Conservation (phyloP, 2,888 invertebrate species). For the Apantesis nais region DNA sequence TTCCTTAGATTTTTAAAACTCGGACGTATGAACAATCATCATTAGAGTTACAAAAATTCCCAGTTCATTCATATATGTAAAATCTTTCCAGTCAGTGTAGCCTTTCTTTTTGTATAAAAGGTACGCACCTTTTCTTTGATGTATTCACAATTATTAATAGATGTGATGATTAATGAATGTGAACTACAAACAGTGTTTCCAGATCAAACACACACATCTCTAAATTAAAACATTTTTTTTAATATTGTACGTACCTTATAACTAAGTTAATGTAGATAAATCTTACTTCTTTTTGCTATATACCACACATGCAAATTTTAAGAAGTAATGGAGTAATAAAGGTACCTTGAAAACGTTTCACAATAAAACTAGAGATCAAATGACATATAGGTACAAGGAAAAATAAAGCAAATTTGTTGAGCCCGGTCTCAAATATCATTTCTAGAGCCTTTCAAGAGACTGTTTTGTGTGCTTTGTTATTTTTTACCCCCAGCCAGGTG, state of each 20-base stretch:
- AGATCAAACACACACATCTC: no score
- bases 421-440: background rate
- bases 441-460: background rate
- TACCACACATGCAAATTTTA: no score
- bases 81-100: background rate
- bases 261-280: no score
- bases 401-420: background rate
- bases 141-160: background rate
- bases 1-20: no score
- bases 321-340: no score
- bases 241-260: background rate
- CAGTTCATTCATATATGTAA: background rate
- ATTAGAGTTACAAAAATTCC: background rate
- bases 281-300: no score
- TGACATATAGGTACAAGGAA: background rate
- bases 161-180: no score
- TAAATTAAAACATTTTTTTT: no score
- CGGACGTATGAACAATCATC: background rate
- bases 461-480: background rate
- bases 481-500: no score
- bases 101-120: background rate
- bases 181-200: background rate
- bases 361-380: background rate
- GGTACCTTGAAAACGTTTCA: no score
- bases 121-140: background rate